Percentiles rank a stretch among this genome's conserved stretches.
phyloP scores from a whole-genome alignment of 1,140 invertebrate genomes.

The Drosophila auraria region DNA sequence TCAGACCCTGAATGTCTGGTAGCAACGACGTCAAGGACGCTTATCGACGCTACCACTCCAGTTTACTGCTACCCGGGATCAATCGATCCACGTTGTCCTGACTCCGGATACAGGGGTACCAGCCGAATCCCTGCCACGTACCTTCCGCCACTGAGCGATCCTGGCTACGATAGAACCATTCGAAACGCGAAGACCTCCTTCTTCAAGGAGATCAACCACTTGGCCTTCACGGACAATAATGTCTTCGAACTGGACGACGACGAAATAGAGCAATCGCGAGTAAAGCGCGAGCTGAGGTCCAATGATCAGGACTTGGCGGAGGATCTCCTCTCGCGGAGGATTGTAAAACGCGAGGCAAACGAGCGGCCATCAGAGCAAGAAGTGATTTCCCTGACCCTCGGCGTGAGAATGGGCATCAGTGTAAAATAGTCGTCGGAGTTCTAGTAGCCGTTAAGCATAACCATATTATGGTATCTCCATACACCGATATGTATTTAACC shows the following conservation, averaged over 20 bases:
- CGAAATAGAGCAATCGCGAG: conserved; percentile 42
- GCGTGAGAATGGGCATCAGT: conserved; percentile 65
- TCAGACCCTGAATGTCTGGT: conserved; percentile 69
- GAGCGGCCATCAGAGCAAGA: conserved; percentile 63
- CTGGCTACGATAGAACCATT: conserved; percentile 67
- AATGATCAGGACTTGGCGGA: conserved; percentile 35
- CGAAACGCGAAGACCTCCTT: conserved; percentile 62
- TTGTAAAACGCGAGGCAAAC: conserved; percentile 66
- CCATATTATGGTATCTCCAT: conserved; percentile 47
- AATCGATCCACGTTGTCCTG: conserved; percentile 87
- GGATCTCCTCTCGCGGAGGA: conserved; percentile 68
- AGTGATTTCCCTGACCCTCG: conserved; percentile 72
- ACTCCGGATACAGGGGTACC: conserved; percentile 85
- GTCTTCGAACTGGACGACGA: conserved; percentile 75
- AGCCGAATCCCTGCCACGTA: conserved; percentile 87
- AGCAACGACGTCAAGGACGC: conserved; percentile 66
- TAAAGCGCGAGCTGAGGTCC: conserved; percentile 54
- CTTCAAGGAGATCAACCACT: conserved; percentile 72
- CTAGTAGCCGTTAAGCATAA: conserved; percentile 39
- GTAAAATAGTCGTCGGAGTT: conserved; percentile 57
- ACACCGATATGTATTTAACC: conserved; percentile 62
- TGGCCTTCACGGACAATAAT: conserved; percentile 70
- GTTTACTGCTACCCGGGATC: conserved; percentile 87
- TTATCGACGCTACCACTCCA: conserved; percentile 80
- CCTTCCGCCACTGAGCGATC: conserved; percentile 85